Percentiles rank a stretch among this genome's conserved stretches.
phyloP scores from a whole-genome alignment of 2,113 vertebrate genomes.

The Ailuropoda melanoleuca region DNA sequence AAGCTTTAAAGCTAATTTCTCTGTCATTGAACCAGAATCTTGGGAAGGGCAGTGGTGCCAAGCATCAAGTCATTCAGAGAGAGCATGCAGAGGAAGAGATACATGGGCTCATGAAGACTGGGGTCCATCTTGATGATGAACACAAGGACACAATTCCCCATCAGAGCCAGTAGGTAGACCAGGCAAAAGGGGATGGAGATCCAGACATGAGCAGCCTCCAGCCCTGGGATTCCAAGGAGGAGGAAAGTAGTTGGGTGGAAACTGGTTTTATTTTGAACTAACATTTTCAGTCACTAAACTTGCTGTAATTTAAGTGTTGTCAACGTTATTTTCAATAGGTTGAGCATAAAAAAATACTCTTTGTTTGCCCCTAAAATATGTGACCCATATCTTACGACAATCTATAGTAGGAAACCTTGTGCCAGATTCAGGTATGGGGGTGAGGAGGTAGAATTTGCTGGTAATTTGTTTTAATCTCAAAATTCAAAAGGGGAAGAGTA shows the following conservation, averaged over 20 bases:
- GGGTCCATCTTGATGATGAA: slow-evolving; percentile 33
- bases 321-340: background rate
- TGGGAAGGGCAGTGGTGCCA: background rate
- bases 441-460: background rate
- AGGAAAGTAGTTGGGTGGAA: background rate
- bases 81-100: slow-evolving; percentile 54
- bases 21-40: background rate
- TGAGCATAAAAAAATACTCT: background rate
- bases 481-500: background rate
- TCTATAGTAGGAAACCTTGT: background rate
- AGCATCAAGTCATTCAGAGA: slow-evolving; percentile 40
- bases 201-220: background rate
- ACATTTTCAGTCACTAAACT: background rate
- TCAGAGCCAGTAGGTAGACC: background rate
- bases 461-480: background rate
- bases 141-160: slow-evolving; percentile 48
- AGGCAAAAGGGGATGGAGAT: slow-evolving; percentile 30
- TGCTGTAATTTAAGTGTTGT: background rate
- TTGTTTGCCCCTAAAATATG: background rate
- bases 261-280: background rate
- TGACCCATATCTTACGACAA: background rate
- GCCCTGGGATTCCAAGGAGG: slow-evolving; percentile 29
- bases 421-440: background rate
- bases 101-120: slow-evolving; percentile 50
- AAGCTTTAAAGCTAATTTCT: background rate